Evolutionary conservation across 2,888 invertebrate species (phyloP).

Genomic region (Panorpa germanica): DNA sequence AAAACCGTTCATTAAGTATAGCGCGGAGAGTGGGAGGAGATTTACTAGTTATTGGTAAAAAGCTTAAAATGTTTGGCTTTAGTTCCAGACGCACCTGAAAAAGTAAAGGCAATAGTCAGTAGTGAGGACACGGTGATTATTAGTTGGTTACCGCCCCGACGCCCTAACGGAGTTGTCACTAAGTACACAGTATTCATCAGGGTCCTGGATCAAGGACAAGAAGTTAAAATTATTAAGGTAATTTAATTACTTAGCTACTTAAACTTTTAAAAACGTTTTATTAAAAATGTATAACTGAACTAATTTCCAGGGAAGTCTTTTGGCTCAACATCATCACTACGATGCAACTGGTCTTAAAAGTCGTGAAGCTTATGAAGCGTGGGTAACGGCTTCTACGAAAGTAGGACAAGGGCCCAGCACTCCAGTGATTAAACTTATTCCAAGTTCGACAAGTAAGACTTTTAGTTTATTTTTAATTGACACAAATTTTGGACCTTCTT

Average conservation of each 20-base stretch:
- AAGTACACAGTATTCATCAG: constrained; percentile 40
- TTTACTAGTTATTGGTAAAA: too few relatives aligned
- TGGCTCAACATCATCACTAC: constrained; percentile 28
- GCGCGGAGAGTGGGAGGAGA: too few relatives aligned
- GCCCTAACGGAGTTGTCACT: constrained; percentile 38
- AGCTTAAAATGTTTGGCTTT: constrained; percentile 10
- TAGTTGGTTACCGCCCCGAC: constrained; percentile 42
- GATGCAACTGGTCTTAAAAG: constrained; percentile 30
- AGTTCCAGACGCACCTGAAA: constrained; percentile 40
- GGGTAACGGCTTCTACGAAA: constrained; percentile 39
- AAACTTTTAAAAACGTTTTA: background rate
- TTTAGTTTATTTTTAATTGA: too few relatives aligned
- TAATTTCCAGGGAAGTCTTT: constrained; percentile 18
- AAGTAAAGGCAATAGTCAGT: constrained; percentile 37
- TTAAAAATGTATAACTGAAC: background rate
- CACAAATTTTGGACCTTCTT: constrained; percentile 3
- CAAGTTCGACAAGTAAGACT: too few relatives aligned
- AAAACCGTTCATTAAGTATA: too few relatives aligned
- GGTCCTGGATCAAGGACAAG: constrained; percentile 30
- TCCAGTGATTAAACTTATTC: constrained; percentile 29
- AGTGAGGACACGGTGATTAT: constrained; percentile 37
- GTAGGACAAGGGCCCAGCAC: constrained; percentile 39
- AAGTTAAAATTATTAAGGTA: constrained; percentile 26
- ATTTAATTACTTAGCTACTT: background rate
- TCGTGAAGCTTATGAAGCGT: constrained; percentile 35